These are phyloP conservation scores for Agriopis leucophaearia DNA, from an alignment of 2,888 invertebrate genomes.

Conservation along the genomic window DNA sequence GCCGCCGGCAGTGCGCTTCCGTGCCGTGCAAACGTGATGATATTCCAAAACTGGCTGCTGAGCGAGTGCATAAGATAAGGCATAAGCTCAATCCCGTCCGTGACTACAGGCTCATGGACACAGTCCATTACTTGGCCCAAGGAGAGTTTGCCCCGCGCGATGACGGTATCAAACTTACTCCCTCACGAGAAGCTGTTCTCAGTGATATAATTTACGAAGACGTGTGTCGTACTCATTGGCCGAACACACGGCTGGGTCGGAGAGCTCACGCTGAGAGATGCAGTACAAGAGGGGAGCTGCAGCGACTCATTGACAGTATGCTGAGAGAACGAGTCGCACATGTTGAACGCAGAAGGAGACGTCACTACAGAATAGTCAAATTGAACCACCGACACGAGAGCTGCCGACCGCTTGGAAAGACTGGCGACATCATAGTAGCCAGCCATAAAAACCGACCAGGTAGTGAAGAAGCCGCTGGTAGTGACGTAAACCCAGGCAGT, in stretches of 20 bases:
- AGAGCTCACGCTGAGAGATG: slow-evolving; percentile 70
- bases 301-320: slow-evolving; percentile 76
- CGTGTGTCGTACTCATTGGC: slow-evolving; percentile 83
- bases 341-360: slow-evolving; percentile 75
- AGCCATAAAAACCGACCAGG: slow-evolving; percentile 74
- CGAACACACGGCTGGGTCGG: slow-evolving; percentile 73
- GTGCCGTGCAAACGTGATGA: slow-evolving; percentile 77
- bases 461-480: slow-evolving; percentile 61
- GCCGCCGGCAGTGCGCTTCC: slow-evolving; percentile 76
- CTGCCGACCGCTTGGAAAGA: slow-evolving; percentile 75
- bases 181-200: slow-evolving; percentile 79
- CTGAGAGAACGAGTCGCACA: slow-evolving; percentile 78
- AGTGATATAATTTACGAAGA: slow-evolving; percentile 84
- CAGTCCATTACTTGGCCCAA: slow-evolving; percentile 82
- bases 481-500: slow-evolving; percentile 65
- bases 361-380: slow-evolving; percentile 81
- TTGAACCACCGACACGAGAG: slow-evolving; percentile 78
- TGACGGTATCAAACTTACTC: slow-evolving; percentile 80
- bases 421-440: slow-evolving; percentile 81
- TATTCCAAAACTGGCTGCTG: slow-evolving; percentile 73
- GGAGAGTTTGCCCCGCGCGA: slow-evolving; percentile 83
- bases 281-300: slow-evolving; percentile 72
- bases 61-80: slow-evolving; percentile 78
- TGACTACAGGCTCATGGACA: slow-evolving; percentile 81
- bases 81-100: slow-evolving; percentile 80